Base-by-base conservation (phyloP, 1,140 invertebrate genomes). In the Brachionus angularis region DNA sequence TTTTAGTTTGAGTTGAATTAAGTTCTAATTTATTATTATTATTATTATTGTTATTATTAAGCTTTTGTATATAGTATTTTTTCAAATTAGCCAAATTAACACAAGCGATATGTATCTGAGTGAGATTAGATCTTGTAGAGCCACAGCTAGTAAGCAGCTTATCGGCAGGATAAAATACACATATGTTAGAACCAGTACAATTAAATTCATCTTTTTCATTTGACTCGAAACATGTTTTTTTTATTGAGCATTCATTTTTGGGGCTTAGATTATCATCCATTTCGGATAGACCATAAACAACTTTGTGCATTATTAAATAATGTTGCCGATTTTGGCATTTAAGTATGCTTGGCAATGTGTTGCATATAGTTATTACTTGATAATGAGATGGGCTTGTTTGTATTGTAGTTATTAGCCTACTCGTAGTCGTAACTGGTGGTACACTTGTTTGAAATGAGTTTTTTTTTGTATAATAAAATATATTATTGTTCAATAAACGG, bases 321-420 rank as follows among this genome's bases (percentile, higher is more conserved):
- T 64, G 58, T 27, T 47, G 58, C 8, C 39, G 34, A 64, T 64
- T 64, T 29, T 64, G 58, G 18, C 58, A 64, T 16, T 64, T 64
- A 14, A 64, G 27, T 42, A 64, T 64, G 33, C 58, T 64, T 31
- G 58, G 58, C 18, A 64, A 21, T 14, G 44, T 44, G 23, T 64
- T 64, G 33, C 58, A 64, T 27, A 64, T 64, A 21, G 58, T 46
- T 39, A 64, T 64, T n/a, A 64, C 58, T 31, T 64, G 58, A 47
- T 64, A 64, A 31, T 64, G 58, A 39, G n/a, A n/a, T n/a, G n/a
- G n/a, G n/a, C n/a, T n/a, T n/a, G n/a, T n/a, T n/a, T n/a, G n/a
- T n/a, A n/a, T n/a, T n/a, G n/a, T n/a, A n/a, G n/a, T n/a, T n/a
- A n/a, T n/a, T n/a, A n/a, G n/a, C n/a, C n/a, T n/a, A n/a, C n/a